Base-by-base conservation (phyloP, 2,888 invertebrate species). In the Alitta virens region DNA sequence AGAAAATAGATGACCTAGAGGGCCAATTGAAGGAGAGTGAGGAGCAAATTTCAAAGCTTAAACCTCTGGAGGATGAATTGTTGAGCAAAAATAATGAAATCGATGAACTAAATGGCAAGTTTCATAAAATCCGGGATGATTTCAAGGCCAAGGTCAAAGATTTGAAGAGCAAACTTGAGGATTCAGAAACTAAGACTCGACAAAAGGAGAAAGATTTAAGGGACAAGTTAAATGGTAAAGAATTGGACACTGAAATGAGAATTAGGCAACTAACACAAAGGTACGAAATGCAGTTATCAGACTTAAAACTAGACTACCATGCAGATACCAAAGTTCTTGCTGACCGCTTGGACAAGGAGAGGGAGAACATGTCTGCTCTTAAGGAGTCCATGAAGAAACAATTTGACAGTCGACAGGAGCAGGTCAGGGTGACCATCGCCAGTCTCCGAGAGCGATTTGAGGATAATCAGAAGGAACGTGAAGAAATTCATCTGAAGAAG, bases 371-470 rank as follows among this genome's bases (percentile, higher is more conserved):
- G 63, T 59, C 18, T 1, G 26, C n/a, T 7, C 26, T 21, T 5
- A 26, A 60, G 54, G 69, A 68, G 43, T 60, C 42, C 23, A 68
- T 70, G 43, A 60, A 61, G 58, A 60, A 61, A n/a, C 67, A 70
- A 58, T 67, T 64, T 55, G 64, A 67, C 1, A 60, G 63, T n/a
- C 43, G 61, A 7, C 67, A 68, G 33, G 46, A 42, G 12, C 60
- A 67, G 49, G 55, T 69, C 49, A 65, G 74, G 5, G 63, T 60
- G 12, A 68, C 65, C 26, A 69, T 77, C 58, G 70, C 71, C 52
- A 63, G 61, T 65, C 60, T 78, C 63, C 75, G 75, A 62, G 74
- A 74, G 25, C 66, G 68, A 33, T 75, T 74, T 63, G 71, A 77
- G 57, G 70, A 72, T 7, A 74, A 71, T 49, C 24, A 74, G 18